Percentiles rank a stretch among this genome's conserved stretches.
Evolutionary conservation across 1,140 invertebrate genomes (phyloP).

Genomic region (Euura saliciscinereae): DNA sequence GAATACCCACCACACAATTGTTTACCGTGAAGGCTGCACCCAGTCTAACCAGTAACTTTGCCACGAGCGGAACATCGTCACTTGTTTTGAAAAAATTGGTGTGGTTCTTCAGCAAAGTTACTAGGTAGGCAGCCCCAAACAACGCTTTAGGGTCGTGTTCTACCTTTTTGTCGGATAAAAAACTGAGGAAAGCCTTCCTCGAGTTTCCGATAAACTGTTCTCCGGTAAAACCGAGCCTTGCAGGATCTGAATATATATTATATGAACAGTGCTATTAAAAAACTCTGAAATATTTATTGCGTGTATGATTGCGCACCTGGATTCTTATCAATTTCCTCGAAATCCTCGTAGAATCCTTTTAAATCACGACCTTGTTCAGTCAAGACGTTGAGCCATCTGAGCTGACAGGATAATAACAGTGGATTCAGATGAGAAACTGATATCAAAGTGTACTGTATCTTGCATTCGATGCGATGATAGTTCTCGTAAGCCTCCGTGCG

Average conservation of each 20-base stretch:
- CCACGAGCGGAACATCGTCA: not conserved
- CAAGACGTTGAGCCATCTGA: slow-evolving; percentile 1
- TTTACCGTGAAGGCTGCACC: too few species aligned
- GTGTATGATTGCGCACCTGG: not conserved
- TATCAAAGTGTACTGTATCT: not conserved
- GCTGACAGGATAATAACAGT: not conserved
- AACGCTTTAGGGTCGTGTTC: not conserved
- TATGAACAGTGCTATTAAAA: too few species aligned
- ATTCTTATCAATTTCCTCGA: not conserved
- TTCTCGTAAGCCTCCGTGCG: slow-evolving; percentile 8
- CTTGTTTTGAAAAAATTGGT: not conserved
- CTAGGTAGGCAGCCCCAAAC: not conserved
- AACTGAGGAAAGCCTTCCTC: not conserved
- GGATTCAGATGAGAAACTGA: not conserved
- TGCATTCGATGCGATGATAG: slow-evolving; percentile 17
- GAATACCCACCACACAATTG: too few species aligned
- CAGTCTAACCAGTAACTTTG: not conserved
- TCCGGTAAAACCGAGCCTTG: not conserved
- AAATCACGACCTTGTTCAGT: slow-evolving; percentile 11
- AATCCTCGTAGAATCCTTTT: not conserved
- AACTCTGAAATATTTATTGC: too few species aligned
- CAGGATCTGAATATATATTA: not conserved
- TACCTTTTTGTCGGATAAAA: not conserved
- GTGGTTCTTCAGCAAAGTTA: not conserved
- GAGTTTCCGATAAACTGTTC: not conserved